Evolutionary conservation across 2,113 vertebrate genomes (phyloP).

Genomic region (Oreochromis aureus): DNA sequence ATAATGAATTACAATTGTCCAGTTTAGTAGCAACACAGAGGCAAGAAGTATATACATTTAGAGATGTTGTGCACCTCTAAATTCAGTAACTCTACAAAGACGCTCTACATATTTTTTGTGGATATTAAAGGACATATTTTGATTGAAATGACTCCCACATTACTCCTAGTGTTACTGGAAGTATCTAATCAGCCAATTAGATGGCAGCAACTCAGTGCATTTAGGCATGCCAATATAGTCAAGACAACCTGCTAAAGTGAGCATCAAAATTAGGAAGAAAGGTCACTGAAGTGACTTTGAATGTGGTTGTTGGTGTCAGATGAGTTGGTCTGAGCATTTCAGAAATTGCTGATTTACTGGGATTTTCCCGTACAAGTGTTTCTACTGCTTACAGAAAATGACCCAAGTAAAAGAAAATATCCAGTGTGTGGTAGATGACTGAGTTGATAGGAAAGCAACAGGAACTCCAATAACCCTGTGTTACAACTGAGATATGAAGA

Average conservation of each 20-base stretch:
- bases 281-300: neutral
- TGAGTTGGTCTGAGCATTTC: neutral
- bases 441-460: neutral
- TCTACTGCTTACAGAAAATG: neutral
- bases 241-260: neutral
- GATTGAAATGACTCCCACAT: neutral
- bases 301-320: neutral
- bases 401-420: neutral
- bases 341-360: neutral
- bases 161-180: neutral
- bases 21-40: no score
- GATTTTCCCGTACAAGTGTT: neutral
- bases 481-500: neutral
- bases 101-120: neutral
- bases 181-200: neutral
- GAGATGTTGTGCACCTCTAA: neutral
- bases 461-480: neutral
- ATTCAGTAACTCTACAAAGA: neutral
- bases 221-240: neutral
- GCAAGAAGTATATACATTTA: neutral
- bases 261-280: neutral
- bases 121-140: neutral
- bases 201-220: neutral
- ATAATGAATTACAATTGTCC: no score
- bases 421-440: neutral